These are phyloP conservation scores for Rapana venosa DNA, from an alignment of 2,888 invertebrate genomes.

Conservation along the genomic window DNA sequence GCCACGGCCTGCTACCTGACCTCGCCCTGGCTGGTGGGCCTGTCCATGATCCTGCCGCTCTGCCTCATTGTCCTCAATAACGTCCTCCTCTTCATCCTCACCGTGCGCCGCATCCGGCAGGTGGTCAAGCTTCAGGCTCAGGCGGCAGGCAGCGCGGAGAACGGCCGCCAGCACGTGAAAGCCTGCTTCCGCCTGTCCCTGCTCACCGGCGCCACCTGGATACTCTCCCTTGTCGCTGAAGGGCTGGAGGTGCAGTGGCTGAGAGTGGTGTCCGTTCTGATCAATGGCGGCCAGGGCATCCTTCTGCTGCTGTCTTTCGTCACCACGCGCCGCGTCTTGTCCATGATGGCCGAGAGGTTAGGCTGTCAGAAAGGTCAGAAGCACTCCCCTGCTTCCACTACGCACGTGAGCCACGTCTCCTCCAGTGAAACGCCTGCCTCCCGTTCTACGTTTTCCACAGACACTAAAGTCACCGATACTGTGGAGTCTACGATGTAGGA, in stretches of 20 bases:
- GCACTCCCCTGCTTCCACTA: not conserved
- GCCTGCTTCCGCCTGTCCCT: conserved; percentile 61
- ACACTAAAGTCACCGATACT: not conserved
- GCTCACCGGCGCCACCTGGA: conserved; percentile 64
- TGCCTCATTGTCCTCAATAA: conserved; percentile 55
- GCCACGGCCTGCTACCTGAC: conserved; percentile 48
- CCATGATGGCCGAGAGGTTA: conserved; percentile 20
- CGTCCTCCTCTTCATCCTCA: conserved; percentile 54
- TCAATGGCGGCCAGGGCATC: conserved; percentile 63
- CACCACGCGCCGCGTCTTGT: conserved; percentile 55
- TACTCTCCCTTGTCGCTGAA: conserved; percentile 61
- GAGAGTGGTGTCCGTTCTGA: conserved; percentile 55
- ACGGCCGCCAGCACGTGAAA: conserved; percentile 45
- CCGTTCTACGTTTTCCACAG: not conserved
- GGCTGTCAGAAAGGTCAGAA: not conserved
- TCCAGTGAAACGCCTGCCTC: not conserved
- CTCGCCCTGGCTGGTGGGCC: conserved; percentile 39
- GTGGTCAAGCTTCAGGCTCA: conserved; percentile 45
- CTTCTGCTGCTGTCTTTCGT: conserved; percentile 62
- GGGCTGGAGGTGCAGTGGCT: conserved; percentile 55
- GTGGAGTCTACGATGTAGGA: no score
- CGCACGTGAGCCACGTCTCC: conserved; percentile 48
- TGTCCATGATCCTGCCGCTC: conserved; percentile 58
- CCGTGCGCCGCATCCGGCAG: conserved; percentile 54
- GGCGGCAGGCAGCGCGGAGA: not conserved